A percentile compares a stretch with the other conserved stretches of the same genome.
Evolutionary conservation across 2,797 vertebrate genomes (phyloP).

Genomic region (Pelochelys cantorii): DNA sequence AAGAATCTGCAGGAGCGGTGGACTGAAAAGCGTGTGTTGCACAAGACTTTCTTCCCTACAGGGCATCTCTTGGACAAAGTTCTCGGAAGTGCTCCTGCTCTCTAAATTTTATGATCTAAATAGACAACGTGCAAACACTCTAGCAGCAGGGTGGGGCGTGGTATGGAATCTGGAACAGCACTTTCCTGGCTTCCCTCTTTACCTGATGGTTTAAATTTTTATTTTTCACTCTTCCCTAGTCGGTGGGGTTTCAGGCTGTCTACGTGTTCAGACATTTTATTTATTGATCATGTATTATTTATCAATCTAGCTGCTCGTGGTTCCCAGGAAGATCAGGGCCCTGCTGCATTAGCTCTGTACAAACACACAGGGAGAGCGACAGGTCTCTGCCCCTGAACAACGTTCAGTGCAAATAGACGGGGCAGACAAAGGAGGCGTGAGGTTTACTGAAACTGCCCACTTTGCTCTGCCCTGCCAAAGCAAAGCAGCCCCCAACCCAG

Average conservation of each 20-base stretch:
- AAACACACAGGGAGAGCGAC: conserved; percentile 42
- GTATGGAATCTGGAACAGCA: background rate
- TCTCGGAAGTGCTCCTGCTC: background rate
- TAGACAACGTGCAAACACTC: background rate
- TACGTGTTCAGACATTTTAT: conserved; percentile 9
- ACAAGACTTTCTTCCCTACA: accelerated
- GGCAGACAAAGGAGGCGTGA: background rate
- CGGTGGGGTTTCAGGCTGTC: background rate
- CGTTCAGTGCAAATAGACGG: conserved; percentile 28
- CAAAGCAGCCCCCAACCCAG: background rate
- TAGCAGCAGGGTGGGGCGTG: background rate
- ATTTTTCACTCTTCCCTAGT: background rate
- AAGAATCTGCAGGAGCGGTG: background rate
- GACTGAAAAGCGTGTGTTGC: accelerated
- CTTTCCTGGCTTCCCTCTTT: background rate
- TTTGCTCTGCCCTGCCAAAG: background rate
- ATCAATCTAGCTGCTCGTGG: background rate
- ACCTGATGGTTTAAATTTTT: background rate
- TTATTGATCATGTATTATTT: conserved; percentile 42
- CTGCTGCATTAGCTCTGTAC: background rate
- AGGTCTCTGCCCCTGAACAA: background rate
- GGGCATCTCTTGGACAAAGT: accelerated
- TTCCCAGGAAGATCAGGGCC: background rate
- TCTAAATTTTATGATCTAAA: background rate
- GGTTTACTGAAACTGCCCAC: background rate